Percentiles rank a stretch among this genome's conserved stretches.
Conservation (phyloP, 2,888 invertebrate species). For the Uloborus plumipes region DNA sequence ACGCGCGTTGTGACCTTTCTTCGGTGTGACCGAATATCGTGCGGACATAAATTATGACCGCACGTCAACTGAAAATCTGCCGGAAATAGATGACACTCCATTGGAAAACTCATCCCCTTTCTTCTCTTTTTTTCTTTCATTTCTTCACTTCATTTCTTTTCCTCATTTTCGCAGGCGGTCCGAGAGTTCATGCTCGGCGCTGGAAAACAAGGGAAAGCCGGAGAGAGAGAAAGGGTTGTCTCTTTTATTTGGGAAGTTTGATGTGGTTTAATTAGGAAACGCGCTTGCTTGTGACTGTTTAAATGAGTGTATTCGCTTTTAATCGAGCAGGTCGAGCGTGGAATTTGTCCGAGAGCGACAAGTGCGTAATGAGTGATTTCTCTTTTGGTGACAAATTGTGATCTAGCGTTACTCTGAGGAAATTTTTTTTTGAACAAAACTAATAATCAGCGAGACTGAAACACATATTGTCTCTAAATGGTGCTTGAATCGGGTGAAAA, state of each 20-base stretch:
- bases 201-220: conserved; percentile 5
- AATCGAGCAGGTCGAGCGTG: conserved; percentile 35
- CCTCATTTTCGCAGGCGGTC: background rate
- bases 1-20: background rate
- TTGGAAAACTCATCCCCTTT: conserved; percentile 26
- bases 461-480: too few species aligned
- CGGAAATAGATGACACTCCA: conserved; percentile 26
- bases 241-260: too few species aligned
- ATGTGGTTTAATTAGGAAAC: conserved; percentile 25
- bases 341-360: background rate
- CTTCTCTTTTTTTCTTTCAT: background rate
- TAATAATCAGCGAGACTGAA: too few species aligned
- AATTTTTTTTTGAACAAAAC: too few species aligned
- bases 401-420: too few species aligned
- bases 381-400: too few species aligned
- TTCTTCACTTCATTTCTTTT: conserved; percentile 7
- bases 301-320: conserved; percentile 34
- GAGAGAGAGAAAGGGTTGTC: too few species aligned
- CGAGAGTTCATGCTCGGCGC: conserved; percentile 7
- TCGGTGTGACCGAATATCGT: conserved; percentile 15
- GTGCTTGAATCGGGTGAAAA: too few species aligned
- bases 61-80: background rate
- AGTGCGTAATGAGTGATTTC: too few species aligned
- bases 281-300: background rate
- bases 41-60: conserved; percentile 2